Evolutionary conservation across 2,113 vertebrate species (phyloP), one percentile per base, ranked within the genome.

Genomic region (Alces alces): DNA sequence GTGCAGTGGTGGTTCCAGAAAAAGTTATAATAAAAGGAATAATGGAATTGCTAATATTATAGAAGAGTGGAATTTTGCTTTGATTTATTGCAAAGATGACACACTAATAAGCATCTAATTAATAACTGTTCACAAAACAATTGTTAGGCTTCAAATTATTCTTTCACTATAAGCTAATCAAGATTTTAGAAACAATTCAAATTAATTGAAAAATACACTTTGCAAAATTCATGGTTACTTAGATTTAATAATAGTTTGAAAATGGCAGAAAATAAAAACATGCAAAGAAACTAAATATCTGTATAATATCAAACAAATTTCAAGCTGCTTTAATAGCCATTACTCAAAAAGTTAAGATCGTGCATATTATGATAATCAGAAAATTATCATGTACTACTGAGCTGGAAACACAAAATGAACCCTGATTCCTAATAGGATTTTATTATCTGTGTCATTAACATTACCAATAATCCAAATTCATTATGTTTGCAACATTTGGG

Each of bases 21-120:
- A 45, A 91, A 50, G 54, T 73, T 91, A 45, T 4, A 91, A 93
- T 58, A 78, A 92, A 54, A 27, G 87, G 43, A 82, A 45, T 86
- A 95, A 88, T 54, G 45, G 17, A 52, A 88, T 27, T 2, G 17
- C 61, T 94, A 50, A 15, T 82, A 14, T 66, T 91, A 66, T 47
- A 93, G 21, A 45, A 66, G 60, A 76, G 50, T 96, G 70, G 23
- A 78, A 91, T 91, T 97, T 92, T 96, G 85, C 96, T 96, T 92
- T 90, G 28, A 86, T 91, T 97, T 97, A 89, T n/a, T 92, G 61
- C 88, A 96, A 86, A 86, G 30, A 55, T 64, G 58, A 73, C 50
- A 86, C 15, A 76, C 79, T 86, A 91, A n/a, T 64, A 86, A 79
- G 50, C 13, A 95, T 14, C 19, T 43, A 78, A 36, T 85, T 92